Conservation (phyloP, 2,888 invertebrate genomes). For the Patella caerulea region DNA sequence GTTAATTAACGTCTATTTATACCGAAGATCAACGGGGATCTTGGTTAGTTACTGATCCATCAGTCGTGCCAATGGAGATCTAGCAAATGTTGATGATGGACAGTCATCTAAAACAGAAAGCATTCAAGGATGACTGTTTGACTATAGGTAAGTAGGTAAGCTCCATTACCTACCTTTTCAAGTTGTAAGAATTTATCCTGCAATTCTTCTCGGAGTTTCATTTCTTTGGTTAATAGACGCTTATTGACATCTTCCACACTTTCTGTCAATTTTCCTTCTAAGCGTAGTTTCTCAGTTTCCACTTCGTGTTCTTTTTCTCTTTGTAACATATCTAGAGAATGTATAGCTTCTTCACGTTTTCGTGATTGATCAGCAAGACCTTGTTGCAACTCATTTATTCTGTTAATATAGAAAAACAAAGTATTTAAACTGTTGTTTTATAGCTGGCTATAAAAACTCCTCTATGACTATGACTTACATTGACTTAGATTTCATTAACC, state of each 20-base stretch:
- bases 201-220: slow-evolving; percentile 67
- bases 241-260: slow-evolving; percentile 68
- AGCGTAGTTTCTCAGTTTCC: slow-evolving; percentile 62
- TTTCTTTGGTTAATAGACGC: slow-evolving; percentile 64
- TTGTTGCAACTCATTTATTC: slow-evolving; percentile 54
- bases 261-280: slow-evolving; percentile 64
- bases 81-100: too few species aligned
- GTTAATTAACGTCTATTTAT: too few species aligned
- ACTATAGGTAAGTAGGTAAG: too few species aligned
- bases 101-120: too few species aligned
- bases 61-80: too few species aligned
- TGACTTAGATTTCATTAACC: too few species aligned
- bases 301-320: slow-evolving; percentile 65
- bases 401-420: slow-evolving; percentile 25
- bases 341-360: slow-evolving; percentile 66
- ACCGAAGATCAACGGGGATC: too few species aligned
- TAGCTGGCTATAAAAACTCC: too few species aligned
- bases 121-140: too few species aligned
- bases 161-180: slow-evolving; percentile 57
- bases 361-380: slow-evolving; percentile 60
- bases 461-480: too few species aligned
- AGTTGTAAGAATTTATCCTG: slow-evolving; percentile 63
- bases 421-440: too few species aligned
- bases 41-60: too few species aligned
- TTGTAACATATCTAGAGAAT: slow-evolving; percentile 64